Base-by-base conservation (phyloP, 2,888 invertebrate genomes). In the Synanthedon vespiformis region DNA sequence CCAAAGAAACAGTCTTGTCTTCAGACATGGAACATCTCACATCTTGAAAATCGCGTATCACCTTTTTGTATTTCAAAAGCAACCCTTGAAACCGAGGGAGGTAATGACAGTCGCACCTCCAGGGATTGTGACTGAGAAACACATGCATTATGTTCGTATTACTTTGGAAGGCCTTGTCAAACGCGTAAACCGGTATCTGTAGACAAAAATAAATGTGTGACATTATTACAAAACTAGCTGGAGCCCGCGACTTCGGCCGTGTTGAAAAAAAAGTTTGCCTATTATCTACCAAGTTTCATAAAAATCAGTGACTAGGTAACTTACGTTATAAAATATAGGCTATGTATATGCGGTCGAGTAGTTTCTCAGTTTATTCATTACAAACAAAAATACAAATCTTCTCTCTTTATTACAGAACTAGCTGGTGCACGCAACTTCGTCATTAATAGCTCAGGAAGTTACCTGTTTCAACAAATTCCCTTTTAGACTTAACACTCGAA, bases 71-170 rank as follows among this genome's bases (percentile, higher is more conserved):
- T 67, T 92, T 92, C 59, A 90, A 86, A 11, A 93, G 73, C 49
- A 92, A 74, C 48, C 90, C 92, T 68, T 94, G 93, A 68, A 95
- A 93, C 44, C 91, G 88, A 48, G 94, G 94, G 4, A 93, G 92
- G 72, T 93, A 95, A 58, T 90, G 89, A 61, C 95, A 95, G 64
- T 94, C 93, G 68, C 95, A 95, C 27, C 90, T 87, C 94, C 95
- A 95, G 0, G 95, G 94, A 77, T 95, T 95, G 57, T 89, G 86
- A 1, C 94, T 93, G 1, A 95, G 81, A 64, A 89, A 90, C 40
- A 95, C 80, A 54, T 91, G 87, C 64, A 91, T 91, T 44, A 92
- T 92, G 61, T 92, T 91, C 48, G 88, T 85, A 72, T 94, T 95
- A 51, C 90, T 90, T 62, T 92, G 89, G 27, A 95, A 88, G 0